A percentile compares a stretch with the other conserved stretches of the same genome.
phyloP scores from a whole-genome alignment of 2,113 vertebrate species.

The Cephalopholis sonnerati region DNA sequence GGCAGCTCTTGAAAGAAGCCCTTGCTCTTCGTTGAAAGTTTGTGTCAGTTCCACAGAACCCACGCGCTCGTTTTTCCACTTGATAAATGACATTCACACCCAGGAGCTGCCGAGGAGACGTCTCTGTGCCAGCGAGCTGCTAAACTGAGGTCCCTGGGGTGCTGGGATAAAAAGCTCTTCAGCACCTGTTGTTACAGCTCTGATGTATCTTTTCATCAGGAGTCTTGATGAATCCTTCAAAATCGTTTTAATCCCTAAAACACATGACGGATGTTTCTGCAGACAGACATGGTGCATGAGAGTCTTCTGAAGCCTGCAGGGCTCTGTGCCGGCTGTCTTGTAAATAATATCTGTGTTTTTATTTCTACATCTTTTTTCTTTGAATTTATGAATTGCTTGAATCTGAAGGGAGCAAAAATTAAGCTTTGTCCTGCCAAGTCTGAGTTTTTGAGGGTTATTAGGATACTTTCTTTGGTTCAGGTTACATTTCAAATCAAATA shows the following conservation, averaged over 20 bases:
- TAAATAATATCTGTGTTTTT: no score
- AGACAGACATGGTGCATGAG: not conserved
- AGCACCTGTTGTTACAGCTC: not conserved
- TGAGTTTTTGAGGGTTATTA: no score
- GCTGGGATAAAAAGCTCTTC: not conserved
- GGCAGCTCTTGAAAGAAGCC: conserved; percentile 5
- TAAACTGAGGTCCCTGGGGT: not conserved
- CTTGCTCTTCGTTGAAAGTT: not conserved
- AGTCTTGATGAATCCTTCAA: not conserved
- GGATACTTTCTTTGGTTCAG: no score
- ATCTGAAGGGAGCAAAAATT: no score
- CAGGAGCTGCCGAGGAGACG: not conserved
- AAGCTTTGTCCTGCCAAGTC: not conserved
- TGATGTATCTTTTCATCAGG: not conserved
- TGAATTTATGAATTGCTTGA: not conserved
- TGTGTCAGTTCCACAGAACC: not conserved
- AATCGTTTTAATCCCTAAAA: not conserved
- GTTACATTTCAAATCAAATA: no score
- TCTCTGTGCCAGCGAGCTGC: not conserved
- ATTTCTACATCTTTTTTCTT: not conserved
- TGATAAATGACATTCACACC: conserved; percentile 20
- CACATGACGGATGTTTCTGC: not conserved
- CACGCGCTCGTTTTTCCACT: not conserved
- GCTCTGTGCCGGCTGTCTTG: no score
- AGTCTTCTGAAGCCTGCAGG: no score